Percentiles rank a stretch among this genome's conserved stretches.
Evolutionary conservation across 2,113 vertebrate genomes (phyloP).

Genomic region (Phalacrocorax aristotelis): DNA sequence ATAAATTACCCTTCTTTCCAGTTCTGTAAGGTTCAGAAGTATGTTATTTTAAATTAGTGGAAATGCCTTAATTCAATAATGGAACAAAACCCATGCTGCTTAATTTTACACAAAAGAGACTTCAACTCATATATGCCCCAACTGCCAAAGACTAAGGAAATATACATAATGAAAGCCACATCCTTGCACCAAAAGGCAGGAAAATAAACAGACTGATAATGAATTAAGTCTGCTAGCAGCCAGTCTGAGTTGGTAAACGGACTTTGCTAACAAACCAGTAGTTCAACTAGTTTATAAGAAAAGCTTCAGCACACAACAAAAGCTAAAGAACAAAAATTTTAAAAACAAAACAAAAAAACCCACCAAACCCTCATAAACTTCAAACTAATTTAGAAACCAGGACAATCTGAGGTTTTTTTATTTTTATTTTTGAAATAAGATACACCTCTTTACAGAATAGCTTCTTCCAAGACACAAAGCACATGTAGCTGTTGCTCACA

Average conservation of each 20-base stretch:
- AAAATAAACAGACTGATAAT: conserved; percentile 37
- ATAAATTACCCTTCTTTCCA: background rate
- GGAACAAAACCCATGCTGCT: background rate
- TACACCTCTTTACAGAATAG: background rate
- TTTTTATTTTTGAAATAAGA: background rate
- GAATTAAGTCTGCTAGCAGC: background rate
- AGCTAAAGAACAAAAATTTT: background rate
- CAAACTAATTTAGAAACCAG: background rate
- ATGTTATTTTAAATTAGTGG: background rate
- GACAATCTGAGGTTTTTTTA: background rate
- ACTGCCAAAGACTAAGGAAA: conserved; percentile 31
- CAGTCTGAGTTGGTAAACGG: background rate
- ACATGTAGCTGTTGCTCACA: background rate
- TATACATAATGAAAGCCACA: conserved; percentile 25
- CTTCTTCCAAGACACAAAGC: background rate
- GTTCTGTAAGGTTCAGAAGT: background rate
- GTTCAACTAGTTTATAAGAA: background rate
- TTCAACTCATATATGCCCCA: background rate
- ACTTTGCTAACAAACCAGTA: background rate
- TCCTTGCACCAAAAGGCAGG: conserved; percentile 13
- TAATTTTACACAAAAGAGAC: conserved; percentile 40
- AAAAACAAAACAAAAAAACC: too few relatives aligned
- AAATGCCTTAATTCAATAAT: conserved; percentile 1
- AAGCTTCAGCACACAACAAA: background rate
- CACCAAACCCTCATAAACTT: background rate